Conservation (phyloP, 2,113 vertebrate genomes). For the Copsychus sechellarum region DNA sequence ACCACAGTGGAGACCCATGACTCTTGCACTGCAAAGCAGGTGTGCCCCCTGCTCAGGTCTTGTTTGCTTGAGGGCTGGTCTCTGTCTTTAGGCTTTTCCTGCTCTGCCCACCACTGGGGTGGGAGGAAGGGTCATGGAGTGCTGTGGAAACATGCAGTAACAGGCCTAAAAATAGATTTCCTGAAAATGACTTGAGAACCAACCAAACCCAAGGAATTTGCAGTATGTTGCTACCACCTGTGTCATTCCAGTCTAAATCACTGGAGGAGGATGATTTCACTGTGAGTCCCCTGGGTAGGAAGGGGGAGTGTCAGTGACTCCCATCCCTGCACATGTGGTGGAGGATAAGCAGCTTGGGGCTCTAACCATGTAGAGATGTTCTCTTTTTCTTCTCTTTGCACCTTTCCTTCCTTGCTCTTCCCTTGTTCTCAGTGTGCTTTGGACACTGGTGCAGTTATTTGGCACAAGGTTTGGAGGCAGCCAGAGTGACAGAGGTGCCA, state of each 20-base stretch:
- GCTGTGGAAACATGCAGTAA: background rate
- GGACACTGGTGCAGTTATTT: background rate
- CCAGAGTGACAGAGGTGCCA: rapidly evolving
- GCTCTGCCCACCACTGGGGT: background rate
- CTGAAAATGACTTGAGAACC: background rate
- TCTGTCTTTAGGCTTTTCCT: background rate
- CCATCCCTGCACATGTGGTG: rapidly evolving
- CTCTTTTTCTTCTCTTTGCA: background rate
- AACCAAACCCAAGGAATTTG: background rate
- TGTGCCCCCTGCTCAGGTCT: background rate
- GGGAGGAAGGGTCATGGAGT: background rate
- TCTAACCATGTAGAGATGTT: background rate
- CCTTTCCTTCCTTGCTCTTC: background rate
- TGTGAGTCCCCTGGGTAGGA: background rate
- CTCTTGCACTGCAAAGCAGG: background rate
- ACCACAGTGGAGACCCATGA: background rate
- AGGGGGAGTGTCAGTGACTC: background rate
- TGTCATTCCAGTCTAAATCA: background rate
- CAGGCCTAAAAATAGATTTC: background rate
- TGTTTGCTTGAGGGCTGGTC: background rate
- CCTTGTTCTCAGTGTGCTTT: background rate
- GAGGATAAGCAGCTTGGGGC: background rate
- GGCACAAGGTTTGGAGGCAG: background rate
- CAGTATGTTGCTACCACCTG: background rate
- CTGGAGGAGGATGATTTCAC: background rate